Percentiles rank a stretch among this genome's conserved stretches.
Evolutionary conservation across 1,140 invertebrate species (phyloP).

Genomic region (Ctenoplectra terminalis): DNA sequence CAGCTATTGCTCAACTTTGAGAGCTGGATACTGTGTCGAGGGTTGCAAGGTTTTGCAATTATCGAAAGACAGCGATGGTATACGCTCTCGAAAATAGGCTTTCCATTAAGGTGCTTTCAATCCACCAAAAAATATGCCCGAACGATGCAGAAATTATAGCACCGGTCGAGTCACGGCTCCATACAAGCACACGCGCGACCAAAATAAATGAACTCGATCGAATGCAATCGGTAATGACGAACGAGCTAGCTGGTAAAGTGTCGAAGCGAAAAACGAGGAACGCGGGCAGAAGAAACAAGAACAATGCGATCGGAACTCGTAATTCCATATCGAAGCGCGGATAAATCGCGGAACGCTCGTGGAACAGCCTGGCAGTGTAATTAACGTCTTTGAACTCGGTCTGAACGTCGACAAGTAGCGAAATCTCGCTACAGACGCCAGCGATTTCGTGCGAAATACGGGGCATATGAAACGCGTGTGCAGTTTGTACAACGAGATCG

Average conservation of each 20-base stretch:
- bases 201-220: neutral
- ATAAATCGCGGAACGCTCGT: constrained; percentile 6
- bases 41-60: neutral
- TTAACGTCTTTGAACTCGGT: constrained; percentile 31
- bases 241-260: neutral
- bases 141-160: neutral
- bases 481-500: constrained; percentile 18
- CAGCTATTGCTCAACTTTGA: neutral
- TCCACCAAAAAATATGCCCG: neutral
- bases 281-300: neutral
- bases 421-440: neutral
- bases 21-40: neutral
- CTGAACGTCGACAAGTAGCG: neutral
- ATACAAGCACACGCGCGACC: no score
- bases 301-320: neutral
- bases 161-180: neutral
- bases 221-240: neutral
- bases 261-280: neutral
- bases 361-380: neutral
- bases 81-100: neutral
- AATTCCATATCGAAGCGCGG: constrained; percentile 28
- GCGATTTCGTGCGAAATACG: constrained; percentile 1
- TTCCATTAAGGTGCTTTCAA: neutral
- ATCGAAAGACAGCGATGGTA: neutral
- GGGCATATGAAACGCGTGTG: neutral